These are phyloP conservation scores for Drosophila yooni DNA, from an alignment of 2,888 invertebrate species.

Conservation along the genomic window DNA sequence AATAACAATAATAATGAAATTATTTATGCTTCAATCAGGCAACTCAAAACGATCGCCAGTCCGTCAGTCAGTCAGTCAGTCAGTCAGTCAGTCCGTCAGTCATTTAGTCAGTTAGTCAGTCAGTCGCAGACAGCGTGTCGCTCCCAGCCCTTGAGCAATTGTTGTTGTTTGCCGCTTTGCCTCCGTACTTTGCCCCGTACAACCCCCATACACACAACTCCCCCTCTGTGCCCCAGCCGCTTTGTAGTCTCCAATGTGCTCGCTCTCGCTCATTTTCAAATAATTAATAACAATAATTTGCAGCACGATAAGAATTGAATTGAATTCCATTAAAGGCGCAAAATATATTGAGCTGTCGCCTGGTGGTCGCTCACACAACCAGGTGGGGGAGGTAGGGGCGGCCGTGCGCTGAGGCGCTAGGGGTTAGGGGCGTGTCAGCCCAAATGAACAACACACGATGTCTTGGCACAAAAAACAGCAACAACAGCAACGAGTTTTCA, in stretches of 20 bases:
- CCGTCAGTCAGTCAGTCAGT: background rate
- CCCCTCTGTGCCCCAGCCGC: background rate
- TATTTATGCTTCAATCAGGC: slow-evolving; percentile 67
- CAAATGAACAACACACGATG: slow-evolving; percentile 64
- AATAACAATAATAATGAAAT: slow-evolving; percentile 73
- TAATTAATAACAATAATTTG: slow-evolving; percentile 83
- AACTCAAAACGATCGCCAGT: slow-evolving; percentile 34
- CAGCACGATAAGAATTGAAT: slow-evolving; percentile 82
- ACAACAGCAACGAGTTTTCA: slow-evolving; percentile 47
- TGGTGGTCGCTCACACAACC: slow-evolving; percentile 35
- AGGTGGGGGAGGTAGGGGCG: background rate
- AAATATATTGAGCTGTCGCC: slow-evolving; percentile 73
- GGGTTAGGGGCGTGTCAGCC: slow-evolving; percentile 52
- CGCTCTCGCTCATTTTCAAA: slow-evolving; percentile 55
- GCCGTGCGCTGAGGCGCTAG: slow-evolving; percentile 26
- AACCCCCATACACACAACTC: background rate
- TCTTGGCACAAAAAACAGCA: slow-evolving; percentile 35
- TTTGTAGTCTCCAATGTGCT: background rate
- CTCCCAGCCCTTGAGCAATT: slow-evolving; percentile 78
- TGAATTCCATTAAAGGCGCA: slow-evolving; percentile 81
- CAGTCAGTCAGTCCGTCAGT: background rate
- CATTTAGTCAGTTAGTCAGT: background rate
- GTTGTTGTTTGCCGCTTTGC: slow-evolving; percentile 15
- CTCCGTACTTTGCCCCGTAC: background rate
- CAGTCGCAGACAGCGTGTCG: slow-evolving; percentile 78